These are phyloP conservation scores for Oreochromis tanganicae DNA, from an alignment of 2,113 vertebrate genomes.

Conservation along the genomic window DNA sequence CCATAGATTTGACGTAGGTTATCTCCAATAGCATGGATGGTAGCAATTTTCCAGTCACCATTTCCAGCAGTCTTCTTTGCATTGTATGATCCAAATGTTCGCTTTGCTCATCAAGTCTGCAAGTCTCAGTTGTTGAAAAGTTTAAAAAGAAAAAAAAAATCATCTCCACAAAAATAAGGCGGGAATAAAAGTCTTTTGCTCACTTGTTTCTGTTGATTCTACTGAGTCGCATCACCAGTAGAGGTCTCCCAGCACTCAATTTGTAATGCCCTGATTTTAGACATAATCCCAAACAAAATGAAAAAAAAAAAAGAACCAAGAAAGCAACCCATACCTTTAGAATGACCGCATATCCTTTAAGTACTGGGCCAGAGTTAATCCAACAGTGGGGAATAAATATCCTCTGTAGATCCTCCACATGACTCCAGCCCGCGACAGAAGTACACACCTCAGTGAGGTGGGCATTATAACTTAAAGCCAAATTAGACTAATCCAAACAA, in stretches of 20 bases:
- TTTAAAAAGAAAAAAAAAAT: constrained; percentile 14
- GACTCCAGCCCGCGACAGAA: constrained; percentile 52
- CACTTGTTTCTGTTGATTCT: constrained; percentile 61
- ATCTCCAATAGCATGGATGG: constrained; percentile 23
- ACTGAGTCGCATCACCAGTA: constrained; percentile 54
- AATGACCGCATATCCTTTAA: constrained; percentile 63
- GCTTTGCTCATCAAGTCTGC: constrained; percentile 27
- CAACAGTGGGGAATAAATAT: constrained; percentile 81
- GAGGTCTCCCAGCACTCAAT: constrained; percentile 67
- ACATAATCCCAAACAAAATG: constrained; percentile 69
- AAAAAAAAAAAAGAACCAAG: constrained; percentile 43
- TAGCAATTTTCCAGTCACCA: constrained; percentile 31
- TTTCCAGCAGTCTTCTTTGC: constrained; percentile 45
- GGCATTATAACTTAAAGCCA: constrained; percentile 39
- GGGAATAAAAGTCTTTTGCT: constrained; percentile 64
- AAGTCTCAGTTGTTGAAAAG: constrained; percentile 65
- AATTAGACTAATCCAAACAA: constrained; percentile 72
- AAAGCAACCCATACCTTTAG: constrained; percentile 62
- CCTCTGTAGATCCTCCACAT: constrained; percentile 78
- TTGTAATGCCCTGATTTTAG: constrained; percentile 66
- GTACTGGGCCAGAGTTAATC: constrained; percentile 79
- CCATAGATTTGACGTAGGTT: constrained; percentile 42
- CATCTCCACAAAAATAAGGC: constrained; percentile 69
- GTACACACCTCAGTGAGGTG: constrained; percentile 32
- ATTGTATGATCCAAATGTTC: constrained; percentile 64